phyloP scores from a whole-genome alignment of 1,140 invertebrate species.

The Pristionchus pacificus region DNA sequence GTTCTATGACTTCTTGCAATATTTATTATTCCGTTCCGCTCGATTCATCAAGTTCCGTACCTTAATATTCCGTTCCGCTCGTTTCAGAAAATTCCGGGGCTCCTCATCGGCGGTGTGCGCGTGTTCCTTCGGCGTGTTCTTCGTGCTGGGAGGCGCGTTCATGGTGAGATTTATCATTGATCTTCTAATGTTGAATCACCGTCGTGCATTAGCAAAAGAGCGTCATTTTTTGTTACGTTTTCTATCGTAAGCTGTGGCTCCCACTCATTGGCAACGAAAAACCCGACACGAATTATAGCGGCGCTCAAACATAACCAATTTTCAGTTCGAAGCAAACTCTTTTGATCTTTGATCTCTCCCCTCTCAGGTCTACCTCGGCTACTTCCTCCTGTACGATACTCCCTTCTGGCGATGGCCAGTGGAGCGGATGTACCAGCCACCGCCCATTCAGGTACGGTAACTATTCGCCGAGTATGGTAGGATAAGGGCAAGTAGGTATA shows the following conservation, averaged over 20 bases:
- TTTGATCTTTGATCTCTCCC: not conserved
- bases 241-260: too few species aligned
- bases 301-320: too few species aligned
- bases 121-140: slow-evolving; percentile 52
- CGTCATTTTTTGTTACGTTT: too few species aligned
- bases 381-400: slow-evolving; percentile 45
- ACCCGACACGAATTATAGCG: too few species aligned
- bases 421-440: slow-evolving; percentile 24
- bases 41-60: not conserved
- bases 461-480: too few species aligned
- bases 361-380: slow-evolving; percentile 44
- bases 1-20: too few species aligned
- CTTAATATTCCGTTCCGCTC: slow-evolving; percentile 4
- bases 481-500: too few species aligned
- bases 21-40: not conserved
- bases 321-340: too few species aligned
- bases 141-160: slow-evolving; percentile 49
- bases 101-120: slow-evolving; percentile 49
- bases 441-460: slow-evolving; percentile 29
- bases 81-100: slow-evolving; percentile 54
- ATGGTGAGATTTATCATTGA: slow-evolving; percentile 31
- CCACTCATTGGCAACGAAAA: too few species aligned
- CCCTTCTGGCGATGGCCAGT: slow-evolving; percentile 53
- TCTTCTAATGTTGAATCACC: too few species aligned
- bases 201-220: too few species aligned